Evolutionary conservation across 2,888 invertebrate species (phyloP).

Genomic region (Ectropis crepuscularia): DNA sequence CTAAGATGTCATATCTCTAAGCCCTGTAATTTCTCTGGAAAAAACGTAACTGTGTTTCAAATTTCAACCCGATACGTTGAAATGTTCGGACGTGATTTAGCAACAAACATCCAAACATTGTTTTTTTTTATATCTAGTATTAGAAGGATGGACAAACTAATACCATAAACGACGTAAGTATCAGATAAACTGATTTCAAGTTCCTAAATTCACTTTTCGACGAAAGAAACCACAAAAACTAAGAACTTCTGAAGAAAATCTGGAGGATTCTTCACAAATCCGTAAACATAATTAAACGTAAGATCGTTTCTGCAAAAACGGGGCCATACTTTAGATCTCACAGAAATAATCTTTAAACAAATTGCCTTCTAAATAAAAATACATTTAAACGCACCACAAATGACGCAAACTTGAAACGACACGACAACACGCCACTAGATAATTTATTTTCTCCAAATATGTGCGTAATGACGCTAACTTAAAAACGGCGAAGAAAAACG

Average conservation of each 20-base stretch:
- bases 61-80: too few relatives aligned
- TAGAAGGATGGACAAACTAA: too few relatives aligned
- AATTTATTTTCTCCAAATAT: too few relatives aligned
- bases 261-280: not conserved
- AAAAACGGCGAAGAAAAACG: too few relatives aligned
- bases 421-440: too few relatives aligned
- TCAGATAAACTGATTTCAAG: not conserved
- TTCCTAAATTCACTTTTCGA: not conserved
- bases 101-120: too few relatives aligned
- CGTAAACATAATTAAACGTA: not conserved
- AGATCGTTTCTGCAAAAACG: conserved; percentile 1
- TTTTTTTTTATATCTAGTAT: too few relatives aligned
- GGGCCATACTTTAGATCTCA: conserved; percentile 10
- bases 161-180: not conserved
- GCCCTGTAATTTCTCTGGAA: too few relatives aligned
- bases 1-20: too few relatives aligned
- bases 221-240: not conserved
- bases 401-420: conserved; percentile 7
- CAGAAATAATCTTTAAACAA: conserved; percentile 17
- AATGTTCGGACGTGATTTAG: too few relatives aligned
- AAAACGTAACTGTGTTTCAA: too few relatives aligned
- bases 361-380: conserved; percentile 20
- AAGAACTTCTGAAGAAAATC: not conserved
- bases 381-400: conserved; percentile 6
- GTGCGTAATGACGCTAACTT: too few relatives aligned